Evolutionary conservation across 2,113 vertebrate genomes (phyloP).

Genomic region (Platysteira castanea): DNA sequence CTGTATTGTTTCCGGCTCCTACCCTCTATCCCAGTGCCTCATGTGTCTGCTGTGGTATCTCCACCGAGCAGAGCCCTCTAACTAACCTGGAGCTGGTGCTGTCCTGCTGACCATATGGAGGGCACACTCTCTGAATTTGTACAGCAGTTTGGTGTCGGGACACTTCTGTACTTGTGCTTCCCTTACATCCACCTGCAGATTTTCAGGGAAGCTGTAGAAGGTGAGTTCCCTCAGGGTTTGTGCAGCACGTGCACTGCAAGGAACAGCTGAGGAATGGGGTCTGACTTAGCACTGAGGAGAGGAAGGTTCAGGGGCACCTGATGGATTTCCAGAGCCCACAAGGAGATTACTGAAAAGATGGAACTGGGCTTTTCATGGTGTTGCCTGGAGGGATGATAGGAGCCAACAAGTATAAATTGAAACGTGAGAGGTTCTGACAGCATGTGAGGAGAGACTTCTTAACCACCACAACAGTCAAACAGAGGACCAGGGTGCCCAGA

Average conservation of each 20-base stretch:
- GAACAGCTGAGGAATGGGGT: neutral
- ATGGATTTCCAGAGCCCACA: neutral
- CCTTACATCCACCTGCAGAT: neutral
- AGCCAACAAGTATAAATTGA: neutral
- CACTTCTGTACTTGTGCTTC: accelerated
- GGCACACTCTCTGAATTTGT: too few relatives aligned
- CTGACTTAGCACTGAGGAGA: neutral
- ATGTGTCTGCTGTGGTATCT: accelerated
- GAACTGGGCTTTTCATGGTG: neutral
- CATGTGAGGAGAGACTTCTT: neutral
- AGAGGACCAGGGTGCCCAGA: neutral
- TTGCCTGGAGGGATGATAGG: neutral
- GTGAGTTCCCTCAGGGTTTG: neutral
- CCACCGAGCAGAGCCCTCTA: neutral
- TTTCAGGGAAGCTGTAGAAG: neutral
- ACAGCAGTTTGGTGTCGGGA: neutral
- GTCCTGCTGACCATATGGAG: neutral
- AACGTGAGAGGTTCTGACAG: neutral
- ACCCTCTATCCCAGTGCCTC: neutral
- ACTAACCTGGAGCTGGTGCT: neutral
- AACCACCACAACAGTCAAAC: neutral
- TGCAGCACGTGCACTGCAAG: too few relatives aligned
- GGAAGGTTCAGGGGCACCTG: neutral
- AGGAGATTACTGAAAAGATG: neutral
- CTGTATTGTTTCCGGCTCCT: neutral